Percentiles rank a stretch among this genome's conserved stretches.
Evolutionary conservation across 2,797 vertebrate species (phyloP).

Genomic region (Xenentodon cancila): DNA sequence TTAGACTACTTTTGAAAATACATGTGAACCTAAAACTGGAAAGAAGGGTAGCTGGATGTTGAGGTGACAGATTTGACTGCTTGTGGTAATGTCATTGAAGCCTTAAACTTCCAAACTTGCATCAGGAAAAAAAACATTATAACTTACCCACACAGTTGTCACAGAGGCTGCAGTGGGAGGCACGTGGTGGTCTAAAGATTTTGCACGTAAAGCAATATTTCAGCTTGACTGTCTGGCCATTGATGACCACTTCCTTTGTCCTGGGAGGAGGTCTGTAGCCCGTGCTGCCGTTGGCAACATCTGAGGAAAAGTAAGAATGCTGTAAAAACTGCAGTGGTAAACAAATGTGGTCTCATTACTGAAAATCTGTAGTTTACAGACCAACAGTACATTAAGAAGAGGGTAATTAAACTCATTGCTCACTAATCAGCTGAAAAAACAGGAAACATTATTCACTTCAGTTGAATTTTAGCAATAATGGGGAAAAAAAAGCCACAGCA

Average conservation of each 20-base stretch:
- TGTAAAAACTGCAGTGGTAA: neutral
- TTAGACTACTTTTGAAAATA: no score
- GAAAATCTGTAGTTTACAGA: no score
- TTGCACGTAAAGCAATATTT: constrained; percentile 99
- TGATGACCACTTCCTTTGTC: constrained; percentile 97
- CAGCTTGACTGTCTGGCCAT: constrained; percentile 95
- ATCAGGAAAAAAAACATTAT: constrained; percentile 4
- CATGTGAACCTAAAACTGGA: no score
- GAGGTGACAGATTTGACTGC: neutral
- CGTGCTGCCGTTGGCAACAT: constrained; percentile 92
- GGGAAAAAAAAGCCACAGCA: no score
- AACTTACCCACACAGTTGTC: constrained; percentile 99
- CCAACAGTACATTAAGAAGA: no score
- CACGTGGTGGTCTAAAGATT: constrained; percentile 97
- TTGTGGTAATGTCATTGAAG: neutral
- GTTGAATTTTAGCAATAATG: no score
- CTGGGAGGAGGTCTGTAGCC: constrained; percentile 95
- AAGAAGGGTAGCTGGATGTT: no score
- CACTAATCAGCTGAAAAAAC: no score
- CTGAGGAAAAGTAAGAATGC: constrained; percentile 65
- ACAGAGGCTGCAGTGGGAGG: constrained; percentile 98
- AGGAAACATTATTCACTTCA: no score
- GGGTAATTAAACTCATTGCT: no score
- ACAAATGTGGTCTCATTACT: no score
- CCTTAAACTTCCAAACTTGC: constrained; percentile 7